Evolutionary conservation across 2,888 invertebrate species (phyloP), one percentile per base, ranked within the genome.

Genomic region (Cheilosia variabilis): DNA sequence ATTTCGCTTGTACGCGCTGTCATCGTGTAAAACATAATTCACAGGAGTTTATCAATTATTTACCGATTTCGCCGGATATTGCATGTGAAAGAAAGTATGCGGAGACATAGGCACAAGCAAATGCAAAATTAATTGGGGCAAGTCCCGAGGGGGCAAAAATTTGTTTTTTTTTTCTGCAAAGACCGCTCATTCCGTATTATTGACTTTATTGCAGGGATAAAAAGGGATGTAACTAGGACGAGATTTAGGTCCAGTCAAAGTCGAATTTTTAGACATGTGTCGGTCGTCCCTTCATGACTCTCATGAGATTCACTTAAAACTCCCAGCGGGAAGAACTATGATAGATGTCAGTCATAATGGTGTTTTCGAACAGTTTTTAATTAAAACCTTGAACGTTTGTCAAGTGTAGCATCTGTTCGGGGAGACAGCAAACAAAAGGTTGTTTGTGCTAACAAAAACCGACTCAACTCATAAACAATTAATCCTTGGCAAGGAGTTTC

Each of bases 11-110:
- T 45, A 45, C 7, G 7, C 45, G 17, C 45, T 45, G 45, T 45
- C 17, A 45, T 22, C 34, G n/a, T 57, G 55, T 37, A 19, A 41
- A 50, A 34, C 27, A 17, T 31, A 24, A 50, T 57, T 57, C 50
- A 75, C 37, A 58, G 43, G 52, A 66, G 66, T 43, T 60, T 66
- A 76, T 66, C 76, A 76, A 76, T 76, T 76, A 76, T 76, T 76
- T 76, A 37, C 13, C 58, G 50, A 66, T 76, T 66, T 66, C 52
- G 22, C 58, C 57, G 52, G 58, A 76, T 60, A 76, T 66, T 76
- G 52, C 66, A 50, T 58, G 41, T 24, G 47, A 17, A 41, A 19
- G 50, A 13, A 34, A 19, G 24, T 6, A 22, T 22, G 55, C 10
- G 37, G 10, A 37, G 34, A 63, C 55, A 4, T 6, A 22, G 41